These are phyloP conservation scores for Blastobasis lacticolella DNA, from an alignment of 2,888 invertebrate genomes.

Conservation along the genomic window DNA sequence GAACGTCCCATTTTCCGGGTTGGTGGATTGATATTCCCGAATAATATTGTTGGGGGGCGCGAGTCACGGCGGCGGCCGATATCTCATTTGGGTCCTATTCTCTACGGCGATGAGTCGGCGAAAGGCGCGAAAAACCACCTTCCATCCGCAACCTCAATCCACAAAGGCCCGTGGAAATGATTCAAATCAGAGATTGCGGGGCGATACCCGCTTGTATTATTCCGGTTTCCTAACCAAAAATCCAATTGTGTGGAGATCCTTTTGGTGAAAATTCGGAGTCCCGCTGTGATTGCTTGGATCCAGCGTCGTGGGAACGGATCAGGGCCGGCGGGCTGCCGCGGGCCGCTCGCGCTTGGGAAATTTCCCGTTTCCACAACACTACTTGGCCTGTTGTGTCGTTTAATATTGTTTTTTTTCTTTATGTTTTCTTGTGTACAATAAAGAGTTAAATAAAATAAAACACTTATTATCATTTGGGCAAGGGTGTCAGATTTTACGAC, in stretches of 20 bases:
- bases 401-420: no score
- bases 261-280: slow-evolving; percentile 60
- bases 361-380: no score
- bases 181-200: slow-evolving; percentile 72
- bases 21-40: no score
- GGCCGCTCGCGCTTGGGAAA: no score
- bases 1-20: no score
- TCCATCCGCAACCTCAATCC: slow-evolving; percentile 40
- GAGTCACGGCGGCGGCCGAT: background rate
- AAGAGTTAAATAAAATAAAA: no score
- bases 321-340: no score
- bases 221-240: slow-evolving; percentile 72
- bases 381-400: no score
- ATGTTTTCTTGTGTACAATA: no score
- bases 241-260: slow-evolving; percentile 69
- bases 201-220: slow-evolving; percentile 72
- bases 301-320: slow-evolving; percentile 29
- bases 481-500: no score
- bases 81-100: background rate
- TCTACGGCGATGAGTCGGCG: slow-evolving; percentile 41
- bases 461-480: no score
- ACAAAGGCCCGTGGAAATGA: slow-evolving; percentile 63
- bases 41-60: no score
- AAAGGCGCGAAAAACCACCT: slow-evolving; percentile 44
- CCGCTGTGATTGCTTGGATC: slow-evolving; percentile 69